phyloP scores from a whole-genome alignment of 2,888 invertebrate genomes.

The Achlya flavicornis region DNA sequence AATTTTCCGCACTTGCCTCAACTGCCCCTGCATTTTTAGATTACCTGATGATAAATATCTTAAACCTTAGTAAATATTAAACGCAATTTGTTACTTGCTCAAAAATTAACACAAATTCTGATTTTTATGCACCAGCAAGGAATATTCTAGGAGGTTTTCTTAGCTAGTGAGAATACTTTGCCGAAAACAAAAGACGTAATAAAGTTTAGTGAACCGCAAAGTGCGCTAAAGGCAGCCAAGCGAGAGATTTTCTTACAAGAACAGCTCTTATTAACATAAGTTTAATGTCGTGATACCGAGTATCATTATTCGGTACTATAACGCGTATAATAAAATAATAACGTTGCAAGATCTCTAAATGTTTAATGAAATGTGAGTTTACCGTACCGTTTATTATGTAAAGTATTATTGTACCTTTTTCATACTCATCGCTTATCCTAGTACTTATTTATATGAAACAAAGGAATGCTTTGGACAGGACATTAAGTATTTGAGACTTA shows the following conservation, averaged over 20 bases:
- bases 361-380: slow-evolving; percentile 2
- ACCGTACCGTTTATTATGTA: slow-evolving; percentile 10
- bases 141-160: slow-evolving; percentile 9
- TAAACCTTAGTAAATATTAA: too few species aligned
- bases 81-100: neutral
- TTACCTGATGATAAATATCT: too few species aligned
- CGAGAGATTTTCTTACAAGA: slow-evolving; percentile 42
- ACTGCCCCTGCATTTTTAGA: too few species aligned
- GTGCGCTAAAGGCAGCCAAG: slow-evolving; percentile 44
- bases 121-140: neutral
- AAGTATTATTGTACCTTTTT: slow-evolving; percentile 9
- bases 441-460: neutral
- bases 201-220: slow-evolving; percentile 59
- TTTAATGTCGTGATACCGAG: slow-evolving; percentile 23
- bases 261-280: slow-evolving; percentile 27
- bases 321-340: slow-evolving; percentile 9
- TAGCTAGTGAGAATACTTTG: slow-evolving; percentile 27
- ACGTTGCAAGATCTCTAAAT: slow-evolving; percentile 2
- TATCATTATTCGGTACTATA: slow-evolving; percentile 6
- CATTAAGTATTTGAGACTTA: neutral
- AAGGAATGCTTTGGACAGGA: neutral
- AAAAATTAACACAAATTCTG: neutral
- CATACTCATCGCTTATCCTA: neutral
- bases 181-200: slow-evolving; percentile 52
- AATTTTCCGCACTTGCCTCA: too few species aligned